phyloP scores from a whole-genome alignment of 37 sponge, comb jelly and placozoan genomes.

The Aphrocallistes beatrix region DNA sequence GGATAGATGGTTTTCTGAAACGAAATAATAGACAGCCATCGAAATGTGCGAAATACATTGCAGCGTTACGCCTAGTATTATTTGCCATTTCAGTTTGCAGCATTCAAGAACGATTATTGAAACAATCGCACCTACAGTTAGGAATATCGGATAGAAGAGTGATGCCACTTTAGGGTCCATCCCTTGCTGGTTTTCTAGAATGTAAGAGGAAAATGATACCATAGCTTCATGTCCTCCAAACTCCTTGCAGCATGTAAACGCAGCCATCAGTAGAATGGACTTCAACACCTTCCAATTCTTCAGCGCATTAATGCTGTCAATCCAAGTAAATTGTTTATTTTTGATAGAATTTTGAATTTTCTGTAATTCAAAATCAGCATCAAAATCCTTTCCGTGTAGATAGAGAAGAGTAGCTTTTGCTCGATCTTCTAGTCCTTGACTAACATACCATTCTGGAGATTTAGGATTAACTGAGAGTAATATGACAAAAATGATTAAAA shows the following conservation, averaged over 20 bases:
- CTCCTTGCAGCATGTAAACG: background rate
- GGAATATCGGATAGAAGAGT: slow-evolving; percentile 17
- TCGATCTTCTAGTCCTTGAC: background rate
- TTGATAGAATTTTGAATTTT: too few relatives aligned
- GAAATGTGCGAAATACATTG: background rate
- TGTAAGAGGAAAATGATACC: background rate
- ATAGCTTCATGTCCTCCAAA: slow-evolving; percentile 17
- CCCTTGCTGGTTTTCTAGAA: background rate
- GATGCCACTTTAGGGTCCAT: slow-evolving; percentile 18
- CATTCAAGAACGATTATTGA: background rate
- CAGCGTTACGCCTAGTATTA: background rate
- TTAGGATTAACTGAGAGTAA: background rate
- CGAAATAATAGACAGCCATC: background rate
- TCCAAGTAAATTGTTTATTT: background rate
- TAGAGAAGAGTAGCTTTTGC: background rate
- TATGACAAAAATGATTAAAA: background rate
- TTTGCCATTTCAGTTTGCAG: background rate
- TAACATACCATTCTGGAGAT: background rate
- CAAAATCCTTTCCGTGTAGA: background rate
- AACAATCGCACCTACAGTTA: background rate
- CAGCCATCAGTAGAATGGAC: background rate
- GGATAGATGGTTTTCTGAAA: background rate
- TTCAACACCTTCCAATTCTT: slow-evolving; percentile 8
- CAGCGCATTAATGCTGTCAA: background rate
- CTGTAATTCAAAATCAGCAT: background rate